phyloP scores from a whole-genome alignment of 2,113 vertebrate genomes.

The Trinectes maculatus region DNA sequence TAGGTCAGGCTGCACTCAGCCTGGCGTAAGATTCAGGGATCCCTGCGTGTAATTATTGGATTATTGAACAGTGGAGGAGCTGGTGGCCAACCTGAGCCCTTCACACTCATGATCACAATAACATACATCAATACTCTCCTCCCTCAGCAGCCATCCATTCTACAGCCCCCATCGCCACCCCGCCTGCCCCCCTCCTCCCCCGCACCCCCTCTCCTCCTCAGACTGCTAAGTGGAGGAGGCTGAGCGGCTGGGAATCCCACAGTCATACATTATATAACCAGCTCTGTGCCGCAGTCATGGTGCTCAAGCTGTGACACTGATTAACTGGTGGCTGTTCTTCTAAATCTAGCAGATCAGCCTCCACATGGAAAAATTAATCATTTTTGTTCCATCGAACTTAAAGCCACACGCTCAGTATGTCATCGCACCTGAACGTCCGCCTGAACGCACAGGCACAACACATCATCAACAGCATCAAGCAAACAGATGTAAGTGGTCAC shows the following conservation, averaged over 20 bases:
- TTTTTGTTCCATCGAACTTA: constrained; percentile 29
- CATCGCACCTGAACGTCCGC: too few relatives aligned
- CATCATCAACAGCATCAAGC: too few relatives aligned
- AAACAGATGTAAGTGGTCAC: too few relatives aligned
- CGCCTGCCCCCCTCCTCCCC: neutral
- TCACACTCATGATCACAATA: constrained; percentile 64
- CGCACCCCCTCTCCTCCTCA: constrained; percentile 17
- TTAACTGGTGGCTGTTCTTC: constrained; percentile 65
- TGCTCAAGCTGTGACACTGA: constrained; percentile 68
- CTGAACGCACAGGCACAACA: too few relatives aligned
- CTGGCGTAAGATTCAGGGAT: constrained; percentile 31
- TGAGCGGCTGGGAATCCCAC: constrained; percentile 73
- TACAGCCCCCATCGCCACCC: constrained; percentile 9
- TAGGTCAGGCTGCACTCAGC: neutral
- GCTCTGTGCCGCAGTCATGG: constrained; percentile 65
- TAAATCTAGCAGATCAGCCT: constrained; percentile 61
- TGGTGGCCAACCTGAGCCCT: constrained; percentile 51
- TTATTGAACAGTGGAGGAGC: constrained; percentile 63
- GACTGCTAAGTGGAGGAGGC: constrained; percentile 66
- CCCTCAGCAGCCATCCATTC: constrained; percentile 48
- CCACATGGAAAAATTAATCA: constrained; percentile 45
- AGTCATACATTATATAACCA: constrained; percentile 70
- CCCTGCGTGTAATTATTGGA: constrained; percentile 60
- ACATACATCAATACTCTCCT: constrained; percentile 52
- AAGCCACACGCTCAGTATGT: constrained; percentile 1